Percentiles rank a stretch among this genome's conserved stretches.
phyloP scores from a whole-genome alignment of 2,113 vertebrate species.

The Gambusia affinis region DNA sequence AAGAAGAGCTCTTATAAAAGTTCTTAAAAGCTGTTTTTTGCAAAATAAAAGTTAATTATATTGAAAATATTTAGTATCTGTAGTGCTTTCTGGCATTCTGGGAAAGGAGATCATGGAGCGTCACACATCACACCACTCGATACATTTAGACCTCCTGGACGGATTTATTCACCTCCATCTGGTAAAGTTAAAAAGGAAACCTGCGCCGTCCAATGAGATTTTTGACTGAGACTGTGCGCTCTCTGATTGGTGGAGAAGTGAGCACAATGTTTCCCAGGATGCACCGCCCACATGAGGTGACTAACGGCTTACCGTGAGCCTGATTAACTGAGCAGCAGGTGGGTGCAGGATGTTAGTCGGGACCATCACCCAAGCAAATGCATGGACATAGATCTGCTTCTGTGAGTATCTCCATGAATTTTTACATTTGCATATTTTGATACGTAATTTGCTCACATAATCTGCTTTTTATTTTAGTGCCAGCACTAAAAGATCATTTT shows the following conservation, averaged over 20 bases:
- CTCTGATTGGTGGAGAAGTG: constrained; percentile 53
- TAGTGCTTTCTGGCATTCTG: constrained; percentile 9
- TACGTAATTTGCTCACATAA: neutral
- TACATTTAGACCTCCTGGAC: constrained; percentile 31
- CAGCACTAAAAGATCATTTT: neutral
- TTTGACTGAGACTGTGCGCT: neutral
- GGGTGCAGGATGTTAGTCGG: constrained; percentile 65
- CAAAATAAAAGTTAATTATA: too few species aligned
- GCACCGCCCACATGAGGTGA: constrained; percentile 74
- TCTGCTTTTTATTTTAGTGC: neutral
- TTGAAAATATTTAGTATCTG: too few species aligned
- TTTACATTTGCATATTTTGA: neutral
- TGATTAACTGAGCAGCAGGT: constrained; percentile 76
- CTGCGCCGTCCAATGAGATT: constrained; percentile 37
- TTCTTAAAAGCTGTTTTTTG: too few species aligned
- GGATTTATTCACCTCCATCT: constrained; percentile 24
- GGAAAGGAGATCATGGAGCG: constrained; percentile 14
- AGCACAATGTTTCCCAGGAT: constrained; percentile 37
- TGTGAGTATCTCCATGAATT: constrained; percentile 71
- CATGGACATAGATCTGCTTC: constrained; percentile 74
- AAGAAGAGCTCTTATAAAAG: too few species aligned
- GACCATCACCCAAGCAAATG: constrained; percentile 63
- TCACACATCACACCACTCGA: constrained; percentile 55
- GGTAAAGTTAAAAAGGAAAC: constrained; percentile 24
- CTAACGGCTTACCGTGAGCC: constrained; percentile 77